Evolutionary conservation across 23 tunicate genomes (phyloP), one percentile per base, ranked within the genome.

Genomic region (Styela plicata): DNA sequence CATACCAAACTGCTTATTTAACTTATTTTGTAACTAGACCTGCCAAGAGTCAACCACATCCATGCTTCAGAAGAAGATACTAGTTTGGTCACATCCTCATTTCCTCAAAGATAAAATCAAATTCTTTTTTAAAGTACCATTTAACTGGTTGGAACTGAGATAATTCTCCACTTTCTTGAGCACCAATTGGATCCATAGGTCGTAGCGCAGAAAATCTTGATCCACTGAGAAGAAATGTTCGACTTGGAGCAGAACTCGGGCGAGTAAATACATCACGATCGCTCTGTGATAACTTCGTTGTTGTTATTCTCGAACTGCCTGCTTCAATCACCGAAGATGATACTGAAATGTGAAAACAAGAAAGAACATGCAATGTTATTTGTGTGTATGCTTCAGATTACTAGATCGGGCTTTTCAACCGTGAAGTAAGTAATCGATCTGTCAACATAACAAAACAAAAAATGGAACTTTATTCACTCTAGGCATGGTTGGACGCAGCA

Each of bases 171-270:
- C 71, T 67, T 16, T 67, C 71, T 29, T 34, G 31, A 52, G 31
- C 26, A 19, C 32, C 31, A 44, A 44, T 44, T 26, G 82, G 82
- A 73, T 91, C 97, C 10, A 91, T 83, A 63, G 97, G 90, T 2
- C 83, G 85, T 34, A 91, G 44, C 33, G 90, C 88, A 13, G 97
- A 91, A 52, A 91, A 91, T 35, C 75, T 30, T 2, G 90, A 82
- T 27, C 86, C 88, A 63, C 88, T 86, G 63, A 91, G 85, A 18
- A 91, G 84, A 74, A 91, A 91, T 7, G 97, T 91, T 31, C 88
- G 85, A 53, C 97, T 91, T 21, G 97, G 97, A 5, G 97, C 97
- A 17, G 97, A 91, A 66, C 87, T 91, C 31, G 97, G 97, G 22
- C 97, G 84, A 17, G 83, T 68, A 31, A 91, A 91, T 26, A 62